Evolutionary conservation across 1,140 invertebrate genomes (phyloP).

Genomic region (Euwallacea similis): DNA sequence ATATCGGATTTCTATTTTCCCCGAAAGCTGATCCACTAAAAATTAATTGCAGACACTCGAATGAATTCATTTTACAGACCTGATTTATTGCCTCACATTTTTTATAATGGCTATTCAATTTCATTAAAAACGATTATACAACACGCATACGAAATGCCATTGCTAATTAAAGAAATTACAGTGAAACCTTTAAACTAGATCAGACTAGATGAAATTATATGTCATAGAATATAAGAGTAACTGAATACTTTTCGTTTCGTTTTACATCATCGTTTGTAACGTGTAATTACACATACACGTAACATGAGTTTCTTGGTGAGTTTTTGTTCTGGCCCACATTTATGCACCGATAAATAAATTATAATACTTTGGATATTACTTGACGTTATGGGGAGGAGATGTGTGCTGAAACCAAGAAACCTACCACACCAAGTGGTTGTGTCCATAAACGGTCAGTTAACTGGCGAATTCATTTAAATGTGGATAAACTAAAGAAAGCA

Average conservation of each 20-base stretch:
- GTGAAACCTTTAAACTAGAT: constrained; percentile 9
- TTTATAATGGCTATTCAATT: constrained; percentile 2
- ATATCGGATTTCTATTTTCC: too few species aligned
- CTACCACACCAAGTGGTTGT: background rate
- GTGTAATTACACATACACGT: background rate
- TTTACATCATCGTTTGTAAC: background rate
- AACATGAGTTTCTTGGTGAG: background rate
- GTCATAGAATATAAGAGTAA: background rate
- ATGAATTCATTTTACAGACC: background rate
- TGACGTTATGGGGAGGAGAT: too few species aligned
- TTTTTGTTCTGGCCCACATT: background rate
- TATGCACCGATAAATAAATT: background rate
- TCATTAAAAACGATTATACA: background rate
- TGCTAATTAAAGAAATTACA: constrained; percentile 10
- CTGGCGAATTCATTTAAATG: constrained; percentile 14
- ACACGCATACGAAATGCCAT: background rate
- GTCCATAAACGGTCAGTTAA: background rate
- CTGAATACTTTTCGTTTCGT: constrained; percentile 1
- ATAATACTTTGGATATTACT: too few species aligned
- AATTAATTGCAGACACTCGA: background rate
- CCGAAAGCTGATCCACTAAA: background rate
- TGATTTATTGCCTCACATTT: background rate
- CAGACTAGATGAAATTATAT: background rate
- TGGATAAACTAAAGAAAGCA: constrained; percentile 20
- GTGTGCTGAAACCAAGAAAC: background rate